Evolutionary conservation across 2,797 vertebrate genomes (phyloP).

Genomic region (Lycodopsis pacificus): DNA sequence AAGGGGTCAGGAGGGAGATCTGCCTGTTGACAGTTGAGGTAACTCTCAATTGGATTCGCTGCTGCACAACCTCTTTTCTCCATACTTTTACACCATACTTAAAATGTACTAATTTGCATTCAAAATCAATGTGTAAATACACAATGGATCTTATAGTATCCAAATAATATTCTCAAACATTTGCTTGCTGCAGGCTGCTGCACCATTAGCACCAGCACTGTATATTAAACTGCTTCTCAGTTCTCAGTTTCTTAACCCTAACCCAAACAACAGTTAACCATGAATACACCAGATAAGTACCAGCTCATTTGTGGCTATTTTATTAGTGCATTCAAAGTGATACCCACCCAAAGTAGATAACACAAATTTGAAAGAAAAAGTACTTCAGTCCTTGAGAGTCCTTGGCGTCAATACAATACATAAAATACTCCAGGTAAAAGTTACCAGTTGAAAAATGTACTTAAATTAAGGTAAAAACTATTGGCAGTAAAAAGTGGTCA

Average conservation of each 20-base stretch:
- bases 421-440: background rate
- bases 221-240: background rate
- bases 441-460: background rate
- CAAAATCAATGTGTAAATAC: constrained; percentile 24
- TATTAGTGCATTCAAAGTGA: background rate
- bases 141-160: constrained; percentile 15
- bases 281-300: background rate
- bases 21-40: constrained; percentile 38
- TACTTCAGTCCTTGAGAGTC: background rate
- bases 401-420: background rate
- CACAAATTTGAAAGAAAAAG: background rate
- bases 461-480: background rate
- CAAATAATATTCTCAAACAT: constrained; percentile 6
- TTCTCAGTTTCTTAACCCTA: no score
- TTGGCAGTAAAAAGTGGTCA: background rate
- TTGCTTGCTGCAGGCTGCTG: constrained; percentile 8
- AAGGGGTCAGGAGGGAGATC: constrained; percentile 5
- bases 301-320: background rate
- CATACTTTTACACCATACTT: constrained; percentile 8
- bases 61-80: constrained; percentile 43
- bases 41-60: constrained; percentile 58
- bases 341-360: background rate
- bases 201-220: background rate
- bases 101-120: constrained; percentile 39
- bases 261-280: background rate